Conservation (phyloP, 2,888 invertebrate species). For the Epinotia nisella region DNA sequence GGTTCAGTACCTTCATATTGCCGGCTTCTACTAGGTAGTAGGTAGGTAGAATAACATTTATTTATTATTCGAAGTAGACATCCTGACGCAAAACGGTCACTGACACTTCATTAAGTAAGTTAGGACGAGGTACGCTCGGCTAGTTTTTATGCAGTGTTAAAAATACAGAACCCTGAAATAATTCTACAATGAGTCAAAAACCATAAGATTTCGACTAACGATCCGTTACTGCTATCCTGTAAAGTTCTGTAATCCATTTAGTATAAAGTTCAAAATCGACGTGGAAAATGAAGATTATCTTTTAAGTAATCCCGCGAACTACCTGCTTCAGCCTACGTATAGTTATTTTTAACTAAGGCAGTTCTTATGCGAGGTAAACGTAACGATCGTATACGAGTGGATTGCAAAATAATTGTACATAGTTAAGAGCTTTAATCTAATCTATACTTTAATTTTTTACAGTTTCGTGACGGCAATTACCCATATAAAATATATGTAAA, state of each 20-base stretch:
- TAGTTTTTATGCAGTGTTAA: constrained; percentile 22
- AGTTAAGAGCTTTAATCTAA: too few relatives aligned
- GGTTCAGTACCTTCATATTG: constrained; percentile 24
- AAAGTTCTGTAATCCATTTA: not conserved
- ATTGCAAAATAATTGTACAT: too few relatives aligned
- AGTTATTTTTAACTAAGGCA: constrained; percentile 2
- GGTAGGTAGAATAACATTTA: too few relatives aligned
- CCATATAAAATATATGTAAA: too few relatives aligned
- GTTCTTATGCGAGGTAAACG: too few relatives aligned
- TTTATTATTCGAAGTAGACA: not conserved
- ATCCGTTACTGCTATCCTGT: not conserved
- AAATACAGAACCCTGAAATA: constrained; percentile 7
- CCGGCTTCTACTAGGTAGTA: not conserved
- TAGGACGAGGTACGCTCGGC: constrained; percentile 33
- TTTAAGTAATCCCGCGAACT: constrained; percentile 2
- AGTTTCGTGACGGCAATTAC: too few relatives aligned
- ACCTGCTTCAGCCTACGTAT: not conserved
- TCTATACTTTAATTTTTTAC: too few relatives aligned
- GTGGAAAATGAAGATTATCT: not conserved
- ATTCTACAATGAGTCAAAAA: not conserved
- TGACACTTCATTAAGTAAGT: constrained; percentile 36
- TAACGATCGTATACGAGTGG: too few relatives aligned
- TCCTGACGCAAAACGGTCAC: constrained; percentile 34
- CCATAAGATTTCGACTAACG: not conserved
- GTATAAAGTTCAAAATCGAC: not conserved